Evolutionary conservation across 2,888 invertebrate genomes (phyloP).

Genomic region (Isoperla grammatica): DNA sequence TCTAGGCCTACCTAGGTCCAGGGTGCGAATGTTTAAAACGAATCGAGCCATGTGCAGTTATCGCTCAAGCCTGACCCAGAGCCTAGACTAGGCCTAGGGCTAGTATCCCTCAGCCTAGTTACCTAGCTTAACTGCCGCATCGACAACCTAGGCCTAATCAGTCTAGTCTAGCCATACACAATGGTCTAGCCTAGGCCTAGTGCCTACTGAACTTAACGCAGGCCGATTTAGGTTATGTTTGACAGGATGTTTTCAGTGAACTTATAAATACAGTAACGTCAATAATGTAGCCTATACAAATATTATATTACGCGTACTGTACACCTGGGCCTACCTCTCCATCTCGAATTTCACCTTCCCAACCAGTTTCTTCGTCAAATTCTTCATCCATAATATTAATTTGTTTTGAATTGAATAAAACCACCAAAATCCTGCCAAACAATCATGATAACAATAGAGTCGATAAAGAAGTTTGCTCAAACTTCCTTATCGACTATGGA

Average conservation of each 20-base stretch:
- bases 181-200: not conserved
- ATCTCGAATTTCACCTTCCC: conserved; percentile 53
- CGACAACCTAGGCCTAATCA: too few relatives aligned
- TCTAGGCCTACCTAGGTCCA: too few relatives aligned
- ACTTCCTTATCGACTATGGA: too few relatives aligned
- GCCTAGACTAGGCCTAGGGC: not conserved
- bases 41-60: too few relatives aligned
- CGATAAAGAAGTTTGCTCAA: too few relatives aligned
- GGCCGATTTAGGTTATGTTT: not conserved
- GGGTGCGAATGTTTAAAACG: too few relatives aligned
- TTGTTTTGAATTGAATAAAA: conserved; percentile 4
- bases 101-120: too few relatives aligned
- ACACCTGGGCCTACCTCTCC: conserved; percentile 24
- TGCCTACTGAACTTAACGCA: not conserved
- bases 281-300: not conserved
- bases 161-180: too few relatives aligned
- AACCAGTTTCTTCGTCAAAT: conserved; percentile 56
- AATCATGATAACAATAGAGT: too few relatives aligned
- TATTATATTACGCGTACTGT: not conserved
- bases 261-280: too few relatives aligned
- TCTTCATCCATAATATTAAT: conserved; percentile 46
- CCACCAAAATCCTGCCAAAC: not conserved
- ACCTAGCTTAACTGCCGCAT: too few relatives aligned
- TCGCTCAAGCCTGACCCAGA: too few relatives aligned
- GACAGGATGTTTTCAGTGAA: not conserved